Conservation (phyloP, 2,113 vertebrate species). For the Syngnathoides biaculeatus region DNA sequence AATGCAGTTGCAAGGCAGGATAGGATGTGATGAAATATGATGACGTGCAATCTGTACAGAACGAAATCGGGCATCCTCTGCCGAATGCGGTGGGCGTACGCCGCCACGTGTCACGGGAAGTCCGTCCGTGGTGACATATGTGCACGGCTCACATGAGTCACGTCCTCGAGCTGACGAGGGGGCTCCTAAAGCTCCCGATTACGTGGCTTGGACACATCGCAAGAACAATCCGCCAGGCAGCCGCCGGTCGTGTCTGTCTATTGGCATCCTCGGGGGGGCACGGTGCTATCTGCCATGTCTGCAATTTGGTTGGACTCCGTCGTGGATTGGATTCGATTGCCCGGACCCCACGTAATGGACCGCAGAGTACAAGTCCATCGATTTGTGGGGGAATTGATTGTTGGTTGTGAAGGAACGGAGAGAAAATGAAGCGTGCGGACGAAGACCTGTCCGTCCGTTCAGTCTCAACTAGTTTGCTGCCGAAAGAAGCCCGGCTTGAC, state of each 20-base stretch:
- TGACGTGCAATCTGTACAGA: too few relatives aligned
- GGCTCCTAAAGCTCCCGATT: slow-evolving; percentile 42
- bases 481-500: not conserved
- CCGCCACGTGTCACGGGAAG: not conserved
- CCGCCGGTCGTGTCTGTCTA: slow-evolving; percentile 34
- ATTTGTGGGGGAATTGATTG: not conserved
- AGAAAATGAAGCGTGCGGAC: not conserved
- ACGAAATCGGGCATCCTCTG: not conserved
- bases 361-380: not conserved
- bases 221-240: slow-evolving; percentile 46
- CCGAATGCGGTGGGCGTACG: not conserved
- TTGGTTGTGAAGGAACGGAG: not conserved
- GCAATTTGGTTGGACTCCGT: not conserved
- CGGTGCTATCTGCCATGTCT: slow-evolving; percentile 29
- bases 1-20: not conserved
- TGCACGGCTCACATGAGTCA: slow-evolving; percentile 50
- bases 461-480: not conserved
- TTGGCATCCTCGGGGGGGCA: slow-evolving; percentile 23
- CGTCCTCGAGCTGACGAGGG: slow-evolving; percentile 24
- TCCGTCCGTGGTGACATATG: slow-evolving; percentile 22
- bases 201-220: slow-evolving; percentile 37
- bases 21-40: not conserved
- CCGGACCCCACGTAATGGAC: not conserved
- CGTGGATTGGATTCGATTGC: not conserved
- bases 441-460: not conserved